Evolutionary conservation across 2,113 vertebrate species (phyloP).

Genomic region (rat (Rattus norvegicus)): DNA sequence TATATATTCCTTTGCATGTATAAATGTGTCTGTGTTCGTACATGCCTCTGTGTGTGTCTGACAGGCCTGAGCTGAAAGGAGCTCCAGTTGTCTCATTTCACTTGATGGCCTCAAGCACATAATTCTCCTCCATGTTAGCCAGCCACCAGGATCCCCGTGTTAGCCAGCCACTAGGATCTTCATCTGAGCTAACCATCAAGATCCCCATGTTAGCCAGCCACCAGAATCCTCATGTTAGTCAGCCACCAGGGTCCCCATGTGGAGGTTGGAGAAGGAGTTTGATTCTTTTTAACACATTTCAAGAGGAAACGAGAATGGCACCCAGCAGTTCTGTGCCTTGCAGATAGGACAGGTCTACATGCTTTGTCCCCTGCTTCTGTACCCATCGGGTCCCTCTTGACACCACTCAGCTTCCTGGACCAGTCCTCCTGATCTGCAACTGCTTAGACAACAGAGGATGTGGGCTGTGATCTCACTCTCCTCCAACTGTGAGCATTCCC

Average conservation of each 20-base stretch:
- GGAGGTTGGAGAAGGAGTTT: neutral
- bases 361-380: no score
- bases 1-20: neutral
- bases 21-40: neutral
- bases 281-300: neutral
- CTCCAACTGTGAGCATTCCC: neutral
- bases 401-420: neutral
- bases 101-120: accelerated
- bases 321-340: no score
- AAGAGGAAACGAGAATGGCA: neutral
- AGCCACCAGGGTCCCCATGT: neutral
- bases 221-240: neutral
- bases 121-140: neutral
- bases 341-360: accelerated
- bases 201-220: no score
- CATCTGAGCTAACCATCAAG: neutral
- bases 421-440: neutral
- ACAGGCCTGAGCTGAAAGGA: neutral
- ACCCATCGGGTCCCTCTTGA: neutral
- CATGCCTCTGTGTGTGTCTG: neutral
- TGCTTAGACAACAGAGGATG: neutral
- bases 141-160: neutral
- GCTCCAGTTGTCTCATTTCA: neutral
- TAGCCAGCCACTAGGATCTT: neutral
- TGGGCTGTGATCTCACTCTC: neutral